phyloP scores from a whole-genome alignment of 2,888 invertebrate species.

The Ferrisia virgata region DNA sequence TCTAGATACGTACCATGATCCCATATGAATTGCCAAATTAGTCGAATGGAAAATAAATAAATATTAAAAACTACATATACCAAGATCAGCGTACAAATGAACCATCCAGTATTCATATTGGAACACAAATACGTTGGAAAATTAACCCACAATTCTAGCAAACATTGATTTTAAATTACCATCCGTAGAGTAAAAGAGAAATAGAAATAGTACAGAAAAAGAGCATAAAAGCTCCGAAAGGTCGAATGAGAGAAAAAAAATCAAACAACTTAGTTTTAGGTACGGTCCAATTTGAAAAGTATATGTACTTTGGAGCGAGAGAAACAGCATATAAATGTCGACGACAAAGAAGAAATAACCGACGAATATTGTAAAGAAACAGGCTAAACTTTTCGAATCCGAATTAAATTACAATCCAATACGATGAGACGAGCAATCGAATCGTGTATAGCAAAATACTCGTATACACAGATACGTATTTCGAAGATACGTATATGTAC shows the following conservation, averaged over 20 bases:
- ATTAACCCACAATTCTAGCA: not conserved
- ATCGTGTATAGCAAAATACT: not conserved
- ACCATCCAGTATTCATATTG: no score
- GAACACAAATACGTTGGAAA: not conserved
- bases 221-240: not conserved
- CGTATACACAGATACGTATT: no score
- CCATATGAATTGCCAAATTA: no score
- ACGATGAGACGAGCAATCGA: not conserved
- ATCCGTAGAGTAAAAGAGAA: no score
- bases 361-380: not conserved
- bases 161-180: not conserved
- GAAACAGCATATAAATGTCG: not conserved
- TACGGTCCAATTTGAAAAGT: not conserved
- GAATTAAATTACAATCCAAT: slow-evolving; percentile 10
- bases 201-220: no score
- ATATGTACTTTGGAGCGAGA: not conserved
- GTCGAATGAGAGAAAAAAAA: not conserved
- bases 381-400: not conserved
- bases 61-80: no score
- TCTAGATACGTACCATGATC: no score
- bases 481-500: no score
- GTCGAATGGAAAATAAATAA: no score
- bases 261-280: not conserved
- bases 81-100: no score
- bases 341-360: not conserved